Evolutionary conservation across 2,888 invertebrate genomes (phyloP), one percentile per base, ranked within the genome.

Genomic region (Argynnis bischoffii): DNA sequence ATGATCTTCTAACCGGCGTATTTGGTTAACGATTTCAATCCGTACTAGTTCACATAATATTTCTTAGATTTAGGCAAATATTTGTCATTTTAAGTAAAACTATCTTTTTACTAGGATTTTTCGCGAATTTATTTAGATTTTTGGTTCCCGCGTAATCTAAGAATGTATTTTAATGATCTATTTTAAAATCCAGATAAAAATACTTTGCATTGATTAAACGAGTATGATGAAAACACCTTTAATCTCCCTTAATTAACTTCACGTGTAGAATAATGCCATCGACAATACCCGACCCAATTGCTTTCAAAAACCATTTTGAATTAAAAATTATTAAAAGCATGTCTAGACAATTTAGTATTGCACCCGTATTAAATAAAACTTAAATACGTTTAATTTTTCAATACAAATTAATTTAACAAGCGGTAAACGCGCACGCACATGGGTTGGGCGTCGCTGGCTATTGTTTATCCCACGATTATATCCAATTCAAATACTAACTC

Each of bases 381-480:
- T 63, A 69, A 66, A 63, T 66, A 66, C 59, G 48, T 67, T 68
- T 68, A 70, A 60, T 67, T 63, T 69, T 59, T 69, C 72, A 76
- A 73, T 73, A 70, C 74, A 70, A 73, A 68, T 72, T 73, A 74
- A 69, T 73, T 72, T 72, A 68, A 70, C 70, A 69, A 70, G 72
- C 73, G 73, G 72, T 69, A 76, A 74, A 72, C 69, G 76, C 81
- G 79, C 87, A 87, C 87, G 79, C 87, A 89, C 88, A 89, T 89
- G 89, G 80, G 78, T 76, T 75, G 84, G 90, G 91, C 87, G 90
- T 87, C 66, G 88, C 83, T 86, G 79, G 82, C 87, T 78, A 89
- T 92, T 92, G 90, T 92, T 91, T 92, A 92, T 92, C 90, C 90
- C 90, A 89, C 92, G 92, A 92, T 92, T 92, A 91, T 88, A 87